Evolutionary conservation across 2,888 invertebrate genomes (phyloP).

Genomic region (Pachliopta kotzebuea): DNA sequence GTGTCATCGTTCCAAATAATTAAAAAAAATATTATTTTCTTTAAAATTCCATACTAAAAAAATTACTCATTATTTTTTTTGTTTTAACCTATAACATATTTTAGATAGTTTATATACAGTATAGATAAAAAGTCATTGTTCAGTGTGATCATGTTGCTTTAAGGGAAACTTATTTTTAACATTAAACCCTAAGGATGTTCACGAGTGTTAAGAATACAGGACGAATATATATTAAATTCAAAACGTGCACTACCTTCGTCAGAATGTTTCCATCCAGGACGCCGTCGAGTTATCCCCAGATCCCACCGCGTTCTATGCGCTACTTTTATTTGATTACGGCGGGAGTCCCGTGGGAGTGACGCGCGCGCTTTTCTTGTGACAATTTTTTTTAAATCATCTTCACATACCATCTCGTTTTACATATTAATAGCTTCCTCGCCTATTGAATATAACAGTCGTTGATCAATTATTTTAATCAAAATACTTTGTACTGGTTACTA

Average conservation of each 20-base stretch:
- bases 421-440: too few relatives aligned
- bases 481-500: too few relatives aligned
- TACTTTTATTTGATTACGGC: constrained; percentile 57
- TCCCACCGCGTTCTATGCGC: constrained; percentile 47
- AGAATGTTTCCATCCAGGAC: constrained; percentile 40
- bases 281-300: constrained; percentile 45
- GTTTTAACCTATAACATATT: too few relatives aligned
- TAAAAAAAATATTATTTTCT: too few relatives aligned
- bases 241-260: constrained; percentile 48
- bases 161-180: not conserved
- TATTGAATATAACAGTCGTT: too few relatives aligned
- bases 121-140: not conserved
- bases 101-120: not conserved
- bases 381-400: not conserved
- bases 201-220: not conserved
- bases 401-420: not conserved
- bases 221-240: constrained; percentile 44
- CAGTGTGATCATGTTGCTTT: not conserved
- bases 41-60: too few relatives aligned
- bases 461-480: too few relatives aligned
- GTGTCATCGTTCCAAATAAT: too few relatives aligned
- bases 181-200: constrained; percentile 1
- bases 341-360: constrained; percentile 38
- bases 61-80: too few relatives aligned
- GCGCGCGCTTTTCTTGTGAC: constrained; percentile 20